phyloP scores from a whole-genome alignment of 2,888 invertebrate species.

The Baronia brevicornis region DNA sequence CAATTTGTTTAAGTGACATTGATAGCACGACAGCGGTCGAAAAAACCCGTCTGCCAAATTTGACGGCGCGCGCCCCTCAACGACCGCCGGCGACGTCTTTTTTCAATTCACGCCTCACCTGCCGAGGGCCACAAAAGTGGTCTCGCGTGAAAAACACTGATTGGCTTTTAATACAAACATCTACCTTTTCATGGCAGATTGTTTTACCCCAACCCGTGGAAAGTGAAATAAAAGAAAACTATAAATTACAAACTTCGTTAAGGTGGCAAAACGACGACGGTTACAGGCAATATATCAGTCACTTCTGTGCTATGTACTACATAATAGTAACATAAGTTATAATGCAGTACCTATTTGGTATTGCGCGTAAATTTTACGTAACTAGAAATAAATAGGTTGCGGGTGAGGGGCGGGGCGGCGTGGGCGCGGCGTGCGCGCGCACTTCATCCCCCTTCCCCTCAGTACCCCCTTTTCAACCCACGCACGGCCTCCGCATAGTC shows the following conservation, averaged over 20 bases:
- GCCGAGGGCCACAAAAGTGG: constrained; percentile 45
- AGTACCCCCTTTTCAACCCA: constrained; percentile 26
- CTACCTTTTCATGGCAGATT: constrained; percentile 26
- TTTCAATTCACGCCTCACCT: constrained; percentile 63
- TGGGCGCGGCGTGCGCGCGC: constrained; percentile 66
- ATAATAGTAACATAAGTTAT: constrained; percentile 50
- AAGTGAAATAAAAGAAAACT: constrained; percentile 3
- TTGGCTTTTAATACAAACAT: constrained; percentile 55
- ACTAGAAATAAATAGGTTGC: constrained; percentile 76
- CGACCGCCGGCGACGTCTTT: constrained; percentile 47
- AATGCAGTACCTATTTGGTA: constrained; percentile 68
- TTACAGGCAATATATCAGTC: constrained; percentile 7
- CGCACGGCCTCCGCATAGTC: constrained; percentile 53
- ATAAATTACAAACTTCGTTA: neutral
- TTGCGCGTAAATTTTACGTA: constrained; percentile 76
- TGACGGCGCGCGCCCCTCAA: constrained; percentile 47
- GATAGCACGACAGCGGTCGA: constrained; percentile 65
- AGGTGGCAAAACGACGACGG: neutral
- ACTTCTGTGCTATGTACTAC: constrained; percentile 13
- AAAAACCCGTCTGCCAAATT: constrained; percentile 65
- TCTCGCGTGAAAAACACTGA: constrained; percentile 53
- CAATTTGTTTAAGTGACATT: constrained; percentile 75
- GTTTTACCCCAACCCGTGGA: neutral
- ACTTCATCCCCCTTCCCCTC: constrained; percentile 31
- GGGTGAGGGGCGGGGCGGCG: constrained; percentile 70